Conservation (phyloP, 35 echinoderm and acorn worm genomes). For the Anneissia japonica region DNA sequence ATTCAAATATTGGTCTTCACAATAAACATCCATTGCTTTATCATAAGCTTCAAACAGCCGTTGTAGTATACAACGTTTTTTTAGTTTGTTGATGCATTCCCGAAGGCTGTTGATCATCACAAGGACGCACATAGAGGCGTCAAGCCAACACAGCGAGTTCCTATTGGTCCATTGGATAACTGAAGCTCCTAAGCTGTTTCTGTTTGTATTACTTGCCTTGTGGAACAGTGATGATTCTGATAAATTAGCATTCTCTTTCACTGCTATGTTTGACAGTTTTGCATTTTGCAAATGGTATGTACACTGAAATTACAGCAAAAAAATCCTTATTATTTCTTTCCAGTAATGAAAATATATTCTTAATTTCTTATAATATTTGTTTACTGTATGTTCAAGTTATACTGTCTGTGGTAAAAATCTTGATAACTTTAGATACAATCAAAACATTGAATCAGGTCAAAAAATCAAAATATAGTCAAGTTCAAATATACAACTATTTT, state of each 20-base stretch:
- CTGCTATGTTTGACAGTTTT: neutral
- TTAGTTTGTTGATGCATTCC: constrained; percentile 19
- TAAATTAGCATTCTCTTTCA: neutral
- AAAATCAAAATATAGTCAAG: no score
- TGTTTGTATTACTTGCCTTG: neutral
- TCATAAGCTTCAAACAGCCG: constrained; percentile 60
- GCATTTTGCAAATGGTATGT: neutral
- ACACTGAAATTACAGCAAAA: neutral
- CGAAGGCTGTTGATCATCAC: constrained; percentile 60
- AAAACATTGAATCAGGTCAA: no score
- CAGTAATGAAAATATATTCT: no score
- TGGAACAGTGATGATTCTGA: neutral
- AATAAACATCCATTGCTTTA: constrained; percentile 20
- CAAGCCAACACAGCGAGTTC: constrained; percentile 79
- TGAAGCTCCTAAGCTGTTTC: neutral
- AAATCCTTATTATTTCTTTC: no score
- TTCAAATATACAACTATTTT: no score
- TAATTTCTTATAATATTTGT: no score
- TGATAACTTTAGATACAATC: no score
- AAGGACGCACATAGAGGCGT: constrained; percentile 55
- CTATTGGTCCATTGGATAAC: constrained; percentile 54
- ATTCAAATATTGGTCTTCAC: no score
- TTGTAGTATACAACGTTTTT: constrained; percentile 17
- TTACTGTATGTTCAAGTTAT: no score
- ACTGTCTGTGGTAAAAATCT: no score